A percentile compares a stretch with the other conserved stretches of the same genome.
Conservation (phyloP, 2,888 invertebrate species). For the Plusia festucae region DNA sequence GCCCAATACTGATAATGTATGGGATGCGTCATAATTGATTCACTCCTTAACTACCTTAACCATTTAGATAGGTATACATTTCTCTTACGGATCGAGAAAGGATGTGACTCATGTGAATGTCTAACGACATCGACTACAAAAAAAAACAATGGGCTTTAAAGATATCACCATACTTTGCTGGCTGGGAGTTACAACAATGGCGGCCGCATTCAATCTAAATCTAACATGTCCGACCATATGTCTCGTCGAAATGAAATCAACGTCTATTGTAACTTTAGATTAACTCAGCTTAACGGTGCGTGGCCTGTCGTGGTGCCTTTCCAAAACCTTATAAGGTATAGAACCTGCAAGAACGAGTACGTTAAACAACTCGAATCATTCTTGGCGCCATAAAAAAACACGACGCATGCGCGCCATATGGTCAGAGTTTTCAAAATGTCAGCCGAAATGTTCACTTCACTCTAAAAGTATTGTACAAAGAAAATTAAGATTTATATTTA, state of each 20-base stretch:
- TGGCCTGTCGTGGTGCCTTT: constrained; percentile 76
- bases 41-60: constrained; percentile 39
- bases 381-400: constrained; percentile 74
- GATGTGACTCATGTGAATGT: constrained; percentile 52
- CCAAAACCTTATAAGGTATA: constrained; percentile 77
- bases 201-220: constrained; percentile 39
- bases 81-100: constrained; percentile 54
- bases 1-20: constrained; percentile 24
- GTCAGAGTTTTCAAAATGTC: constrained; percentile 66
- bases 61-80: constrained; percentile 51
- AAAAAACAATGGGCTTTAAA: constrained; percentile 48
- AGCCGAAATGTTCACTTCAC: constrained; percentile 45
- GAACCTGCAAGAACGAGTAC: constrained; percentile 68
- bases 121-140: constrained; percentile 34
- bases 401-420: constrained; percentile 78
- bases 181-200: constrained; percentile 36
- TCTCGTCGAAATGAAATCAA: constrained; percentile 72
- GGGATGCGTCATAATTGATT: constrained; percentile 56
- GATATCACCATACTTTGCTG: constrained; percentile 30
- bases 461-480: constrained; percentile 38
- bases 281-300: constrained; percentile 70
- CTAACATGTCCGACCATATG: constrained; percentile 65
- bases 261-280: constrained; percentile 72
- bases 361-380: constrained; percentile 67
- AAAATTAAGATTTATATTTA: constrained; percentile 26